Base-by-base conservation (phyloP, 2,113 vertebrate genomes). In the Nansenia antarctica region DNA sequence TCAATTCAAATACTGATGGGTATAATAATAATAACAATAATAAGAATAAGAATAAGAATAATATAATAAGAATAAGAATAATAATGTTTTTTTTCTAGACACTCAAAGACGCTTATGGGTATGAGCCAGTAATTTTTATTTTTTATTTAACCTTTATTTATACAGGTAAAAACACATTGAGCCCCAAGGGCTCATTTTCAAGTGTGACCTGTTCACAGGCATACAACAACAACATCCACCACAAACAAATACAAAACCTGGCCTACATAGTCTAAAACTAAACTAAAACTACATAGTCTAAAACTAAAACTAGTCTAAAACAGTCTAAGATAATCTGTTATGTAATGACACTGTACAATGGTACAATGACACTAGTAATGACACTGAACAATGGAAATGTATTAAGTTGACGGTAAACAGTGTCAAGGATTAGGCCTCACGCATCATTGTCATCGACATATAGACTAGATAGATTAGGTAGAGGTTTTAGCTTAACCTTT, bases 1-100 rank as follows among this genome's bases (percentile, higher is more conserved):
- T 69, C 42, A 29, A 78, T 39, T 24, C 15, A 81, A 76, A 74
- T 62, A 58, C n/a, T n/a, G n/a, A n/a, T n/a, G n/a, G n/a, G n/a
- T n/a, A n/a, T n/a, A n/a, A n/a, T n/a, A n/a, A n/a, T n/a, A n/a
- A n/a, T n/a, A n/a, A n/a, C n/a, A n/a, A n/a, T n/a, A n/a, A n/a
- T n/a, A n/a, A n/a, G n/a, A n/a, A n/a, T n/a, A n/a, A n/a, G n/a
- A n/a, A n/a, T n/a, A n/a, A n/a, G n/a, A n/a, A n/a, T n/a, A n/a
- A n/a, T n/a, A n/a, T n/a, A n/a, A n/a, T n/a, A n/a, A n/a, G n/a
- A n/a, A n/a, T n/a, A n/a, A n/a, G n/a, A n/a, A n/a, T n/a, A n/a
- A 4, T 20, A 7, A 49, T 49, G 45, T 7, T 49, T 9, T 14
- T 49, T 49, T 18, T 18, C 3, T 42, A 42, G 45, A 14, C 18